These are phyloP conservation scores for Gymnarchus niloticus DNA, from an alignment of 2,113 vertebrate genomes.

Conservation along the genomic window DNA sequence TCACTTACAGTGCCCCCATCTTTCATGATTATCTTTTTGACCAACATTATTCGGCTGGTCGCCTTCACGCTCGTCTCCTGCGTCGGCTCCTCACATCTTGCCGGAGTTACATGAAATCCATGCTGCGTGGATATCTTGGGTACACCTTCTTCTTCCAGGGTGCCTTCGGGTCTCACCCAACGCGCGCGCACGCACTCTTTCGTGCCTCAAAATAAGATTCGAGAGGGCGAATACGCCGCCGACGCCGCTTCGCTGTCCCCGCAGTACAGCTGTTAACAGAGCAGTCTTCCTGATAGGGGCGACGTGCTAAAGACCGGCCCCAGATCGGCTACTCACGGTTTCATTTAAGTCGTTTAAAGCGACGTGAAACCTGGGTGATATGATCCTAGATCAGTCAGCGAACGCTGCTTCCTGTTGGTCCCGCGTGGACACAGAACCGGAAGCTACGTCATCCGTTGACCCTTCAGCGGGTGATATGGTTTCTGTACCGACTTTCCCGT, in stretches of 20 bases:
- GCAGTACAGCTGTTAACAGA: not conserved
- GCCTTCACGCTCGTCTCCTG: conserved; percentile 41
- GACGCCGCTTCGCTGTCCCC: not conserved
- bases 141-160: conserved; percentile 59
- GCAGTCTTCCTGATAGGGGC: conserved; percentile 15
- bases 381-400: conserved; percentile 30
- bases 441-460: conserved; percentile 20
- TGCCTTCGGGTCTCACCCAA: conserved; percentile 38
- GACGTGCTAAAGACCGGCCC: conserved; percentile 16
- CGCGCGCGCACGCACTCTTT: no score
- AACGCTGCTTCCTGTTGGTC: not conserved
- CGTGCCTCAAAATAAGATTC: not conserved
- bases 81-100: conserved; percentile 59
- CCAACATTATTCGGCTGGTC: conserved; percentile 60
- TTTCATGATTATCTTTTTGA: conserved; percentile 68
- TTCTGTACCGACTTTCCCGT: no score
- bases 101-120: conserved; percentile 58
- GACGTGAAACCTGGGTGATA: not conserved
- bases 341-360: not conserved
- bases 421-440: not conserved
- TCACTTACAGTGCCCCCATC: conserved; percentile 60
- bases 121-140: conserved; percentile 62
- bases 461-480: no score
- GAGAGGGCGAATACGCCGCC: not conserved
- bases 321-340: not conserved